Conservation (phyloP, 1,140 invertebrate genomes). For the Drosophila melanica region DNA sequence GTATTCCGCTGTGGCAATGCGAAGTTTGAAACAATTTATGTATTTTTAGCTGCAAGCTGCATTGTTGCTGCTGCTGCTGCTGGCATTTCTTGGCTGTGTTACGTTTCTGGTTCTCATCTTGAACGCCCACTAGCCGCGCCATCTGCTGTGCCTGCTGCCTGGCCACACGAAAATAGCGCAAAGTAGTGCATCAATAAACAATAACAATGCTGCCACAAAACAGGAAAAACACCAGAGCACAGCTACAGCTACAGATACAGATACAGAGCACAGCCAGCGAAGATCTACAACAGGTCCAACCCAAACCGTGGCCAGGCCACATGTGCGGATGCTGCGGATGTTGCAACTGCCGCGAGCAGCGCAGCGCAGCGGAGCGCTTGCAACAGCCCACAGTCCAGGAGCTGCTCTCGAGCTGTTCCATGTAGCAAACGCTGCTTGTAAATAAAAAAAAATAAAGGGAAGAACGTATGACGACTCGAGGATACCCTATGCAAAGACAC, state of each 20-base stretch:
- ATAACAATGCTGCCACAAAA: slow-evolving; percentile 75
- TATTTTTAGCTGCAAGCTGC: slow-evolving; percentile 51
- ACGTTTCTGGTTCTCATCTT: slow-evolving; percentile 40
- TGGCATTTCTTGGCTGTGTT: slow-evolving; percentile 11
- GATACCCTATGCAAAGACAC: background rate
- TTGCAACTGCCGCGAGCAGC: slow-evolving; percentile 50
- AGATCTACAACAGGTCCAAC: slow-evolving; percentile 21
- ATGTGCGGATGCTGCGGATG: slow-evolving; percentile 68
- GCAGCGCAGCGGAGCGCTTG: slow-evolving; percentile 19
- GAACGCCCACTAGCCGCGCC: slow-evolving; percentile 68
- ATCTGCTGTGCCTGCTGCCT: slow-evolving; percentile 51
- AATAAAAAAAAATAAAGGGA: slow-evolving; percentile 58
- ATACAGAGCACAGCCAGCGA: no score
- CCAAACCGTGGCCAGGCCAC: slow-evolving; percentile 45
- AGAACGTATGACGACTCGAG: background rate
- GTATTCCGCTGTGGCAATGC: slow-evolving; percentile 8
- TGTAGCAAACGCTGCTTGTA: slow-evolving; percentile 52
- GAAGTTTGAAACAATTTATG: slow-evolving; percentile 44
- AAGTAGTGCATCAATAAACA: slow-evolving; percentile 83
- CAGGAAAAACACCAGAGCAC: slow-evolving; percentile 57
- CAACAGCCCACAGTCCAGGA: slow-evolving; percentile 38
- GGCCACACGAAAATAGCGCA: slow-evolving; percentile 79
- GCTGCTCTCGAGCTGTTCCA: slow-evolving; percentile 24
- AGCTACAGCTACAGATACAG: slow-evolving; percentile 24
- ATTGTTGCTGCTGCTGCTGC: slow-evolving; percentile 25